Percentiles rank a stretch among this genome's conserved stretches.
Conservation (phyloP, 2,113 vertebrate genomes). For the Xiphophorus maculatus region DNA sequence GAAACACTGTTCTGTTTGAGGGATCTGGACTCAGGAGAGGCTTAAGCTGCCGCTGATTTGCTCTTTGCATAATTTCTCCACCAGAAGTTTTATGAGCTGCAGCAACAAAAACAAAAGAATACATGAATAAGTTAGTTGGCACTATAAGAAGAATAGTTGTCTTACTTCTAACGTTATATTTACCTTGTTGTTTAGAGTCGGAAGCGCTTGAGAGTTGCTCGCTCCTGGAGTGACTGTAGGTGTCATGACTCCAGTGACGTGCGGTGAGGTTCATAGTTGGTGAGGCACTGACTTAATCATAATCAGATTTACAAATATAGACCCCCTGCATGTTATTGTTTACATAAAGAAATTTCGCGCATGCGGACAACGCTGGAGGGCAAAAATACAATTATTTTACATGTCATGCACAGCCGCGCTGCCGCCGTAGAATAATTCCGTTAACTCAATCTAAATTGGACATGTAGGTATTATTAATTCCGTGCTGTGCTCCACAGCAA, state of each 20-base stretch:
- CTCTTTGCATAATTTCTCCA: slow-evolving; percentile 73
- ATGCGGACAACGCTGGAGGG: too few species aligned
- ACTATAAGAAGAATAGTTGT: not conserved
- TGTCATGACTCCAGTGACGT: slow-evolving; percentile 4
- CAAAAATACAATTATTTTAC: too few species aligned
- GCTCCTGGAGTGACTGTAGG: slow-evolving; percentile 50
- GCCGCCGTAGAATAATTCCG: too few species aligned
- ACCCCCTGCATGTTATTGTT: too few species aligned
- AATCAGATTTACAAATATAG: too few species aligned
- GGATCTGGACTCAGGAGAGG: slow-evolving; percentile 69
- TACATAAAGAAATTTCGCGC: too few species aligned
- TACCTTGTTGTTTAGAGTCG: slow-evolving; percentile 51
- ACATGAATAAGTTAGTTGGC: slow-evolving; percentile 27
- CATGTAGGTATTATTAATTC: too few species aligned
- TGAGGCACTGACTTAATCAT: too few species aligned
- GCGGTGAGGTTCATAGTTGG: too few species aligned
- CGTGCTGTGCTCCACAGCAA: too few species aligned
- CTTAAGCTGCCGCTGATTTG: slow-evolving; percentile 76
- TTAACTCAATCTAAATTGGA: too few species aligned
- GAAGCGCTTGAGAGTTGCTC: slow-evolving; percentile 21
- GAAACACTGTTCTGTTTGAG: slow-evolving; percentile 75
- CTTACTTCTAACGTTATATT: slow-evolving; percentile 4
- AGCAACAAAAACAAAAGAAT: slow-evolving; percentile 16
- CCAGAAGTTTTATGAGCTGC: slow-evolving; percentile 61
- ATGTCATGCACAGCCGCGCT: too few species aligned